A percentile compares a stretch with the other conserved stretches of the same genome.
phyloP scores from a whole-genome alignment of 1,140 invertebrate species.

The Ditylenchus dipsaci region DNA sequence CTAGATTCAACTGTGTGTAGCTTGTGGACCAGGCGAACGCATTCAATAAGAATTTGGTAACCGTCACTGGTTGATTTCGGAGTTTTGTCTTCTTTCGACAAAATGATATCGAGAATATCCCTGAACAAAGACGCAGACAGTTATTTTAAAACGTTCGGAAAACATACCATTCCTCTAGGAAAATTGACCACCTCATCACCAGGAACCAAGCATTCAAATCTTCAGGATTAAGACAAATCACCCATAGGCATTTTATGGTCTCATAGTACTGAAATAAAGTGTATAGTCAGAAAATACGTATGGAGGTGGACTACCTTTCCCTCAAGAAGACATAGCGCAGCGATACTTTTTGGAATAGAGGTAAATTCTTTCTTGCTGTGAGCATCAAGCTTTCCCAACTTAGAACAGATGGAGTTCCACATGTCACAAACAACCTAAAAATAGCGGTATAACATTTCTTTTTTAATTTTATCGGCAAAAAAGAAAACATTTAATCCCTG shows the following conservation, averaged over 20 bases:
- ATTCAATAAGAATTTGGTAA: slow-evolving; percentile 12
- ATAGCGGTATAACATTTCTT: background rate
- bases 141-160: slow-evolving; percentile 3
- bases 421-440: slow-evolving; percentile 15
- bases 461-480: slow-evolving; percentile 1
- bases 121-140: background rate
- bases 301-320: background rate
- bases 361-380: background rate
- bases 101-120: background rate
- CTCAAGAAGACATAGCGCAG: slow-evolving; percentile 18
- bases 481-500: slow-evolving; percentile 1
- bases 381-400: background rate
- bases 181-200: background rate
- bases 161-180: slow-evolving; percentile 16
- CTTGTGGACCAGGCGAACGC: background rate
- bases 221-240: background rate
- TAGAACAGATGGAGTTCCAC: background rate
- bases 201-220: slow-evolving; percentile 12
- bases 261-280: slow-evolving; percentile 19
- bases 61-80: background rate
- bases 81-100: background rate
- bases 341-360: slow-evolving; percentile 2
- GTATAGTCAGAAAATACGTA: background rate
- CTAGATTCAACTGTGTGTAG: background rate
- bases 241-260: slow-evolving; percentile 12